Base-by-base conservation (phyloP, 53 echinoderm and acorn worm genomes). In the Apostichopus leukothele region DNA sequence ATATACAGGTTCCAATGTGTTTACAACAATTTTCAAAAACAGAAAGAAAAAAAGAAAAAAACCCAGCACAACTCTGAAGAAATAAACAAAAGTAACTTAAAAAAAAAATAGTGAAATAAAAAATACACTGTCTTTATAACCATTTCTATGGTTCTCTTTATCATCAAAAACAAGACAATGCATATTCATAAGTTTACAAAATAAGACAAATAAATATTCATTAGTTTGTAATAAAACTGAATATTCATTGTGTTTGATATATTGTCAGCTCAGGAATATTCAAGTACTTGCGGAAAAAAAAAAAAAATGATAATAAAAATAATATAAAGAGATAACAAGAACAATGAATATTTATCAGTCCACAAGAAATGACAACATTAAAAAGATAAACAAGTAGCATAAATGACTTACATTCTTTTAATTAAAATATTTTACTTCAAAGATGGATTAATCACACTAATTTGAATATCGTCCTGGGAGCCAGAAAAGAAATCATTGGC, bases 31-130 rank as follows among this genome's bases (percentile, higher is more conserved):
- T 16, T 81, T 81, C 25, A 11, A 54, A 59, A 79, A 63, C 11
- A 16, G 6, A 16, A 71, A 68, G 14, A 13, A 16, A 68, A 68
- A 81, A 77, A 18, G 50, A 51, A 77, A 77, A 21, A 74, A 25
- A 81, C 55, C 55, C 81, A 81, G 81, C 81, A 81, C 81, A 81
- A 81, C 57, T 81, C 59, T 57, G 54, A 81, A 54, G 81, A 81
- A 54, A 54, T 22, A 81, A 77, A 81, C 79, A 79, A 53, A 78
- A 39, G 79, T 52, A 54, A 55, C 23, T 76, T 55, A 7, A 20
- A 81, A 52, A 77, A 51, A 22, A 54, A 50, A 79, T 63, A 11
- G 16, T 16, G 63, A 63, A 63, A 63, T 63, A 63, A 63, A 39
- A 63, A 63, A 8, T 63, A 63, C 63, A 63, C 16, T 16, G 11